Percentiles rank a stretch among this genome's conserved stretches.
phyloP scores from a whole-genome alignment of 2,113 vertebrate species.

The Machaerirhynchus nigripectus region DNA sequence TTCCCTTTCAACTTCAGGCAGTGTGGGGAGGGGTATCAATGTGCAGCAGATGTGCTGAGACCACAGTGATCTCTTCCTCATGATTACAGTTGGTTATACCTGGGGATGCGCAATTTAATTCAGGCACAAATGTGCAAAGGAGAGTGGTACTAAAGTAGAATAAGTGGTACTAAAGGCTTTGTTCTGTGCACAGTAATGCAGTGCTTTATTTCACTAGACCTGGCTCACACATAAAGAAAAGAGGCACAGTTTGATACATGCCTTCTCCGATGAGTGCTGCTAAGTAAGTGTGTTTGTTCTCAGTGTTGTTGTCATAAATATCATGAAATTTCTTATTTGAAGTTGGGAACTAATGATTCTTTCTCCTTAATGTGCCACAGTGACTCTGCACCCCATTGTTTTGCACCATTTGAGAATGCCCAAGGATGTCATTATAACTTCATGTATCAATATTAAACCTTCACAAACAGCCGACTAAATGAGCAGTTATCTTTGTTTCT shows the following conservation, averaged over 20 bases:
- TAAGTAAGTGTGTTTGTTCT: constrained; percentile 60
- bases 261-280: constrained; percentile 5
- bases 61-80: constrained; percentile 70
- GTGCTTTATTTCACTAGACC: constrained; percentile 70
- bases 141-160: constrained; percentile 66
- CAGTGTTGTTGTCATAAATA: constrained; percentile 68
- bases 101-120: constrained; percentile 74
- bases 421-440: constrained; percentile 78
- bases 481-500: constrained; percentile 80
- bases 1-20: constrained; percentile 66
- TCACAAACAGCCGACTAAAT: constrained; percentile 75
- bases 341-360: constrained; percentile 77
- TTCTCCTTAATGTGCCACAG: constrained; percentile 67
- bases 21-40: constrained; percentile 47
- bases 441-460: constrained; percentile 81
- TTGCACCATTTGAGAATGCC: constrained; percentile 72
- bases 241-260: constrained; percentile 59
- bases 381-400: constrained; percentile 73
- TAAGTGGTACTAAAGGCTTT: constrained; percentile 70
- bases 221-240: constrained; percentile 62
- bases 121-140: constrained; percentile 63
- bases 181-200: constrained; percentile 50
- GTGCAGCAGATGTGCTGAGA: constrained; percentile 76
- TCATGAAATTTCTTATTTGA: constrained; percentile 71
- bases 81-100: constrained; percentile 76